Base-by-base conservation (phyloP, 35 echinoderm and acorn worm species). In the Ophiothrix spiculata region DNA sequence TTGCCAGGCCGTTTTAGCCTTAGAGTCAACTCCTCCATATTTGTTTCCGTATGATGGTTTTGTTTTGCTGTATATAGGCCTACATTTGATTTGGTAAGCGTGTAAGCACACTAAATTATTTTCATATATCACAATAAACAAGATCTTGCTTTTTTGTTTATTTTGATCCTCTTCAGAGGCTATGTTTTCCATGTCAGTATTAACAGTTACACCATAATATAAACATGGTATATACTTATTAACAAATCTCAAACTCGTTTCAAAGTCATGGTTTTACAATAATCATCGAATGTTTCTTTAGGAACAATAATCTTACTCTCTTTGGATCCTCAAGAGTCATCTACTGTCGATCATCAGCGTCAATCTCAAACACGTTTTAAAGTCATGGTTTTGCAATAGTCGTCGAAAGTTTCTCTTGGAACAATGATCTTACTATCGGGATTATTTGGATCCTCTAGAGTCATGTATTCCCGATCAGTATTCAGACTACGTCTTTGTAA, bases 401-500 rank as follows among this genome's bases (percentile, higher is more conserved):
- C 60, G 60, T 69, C 60, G 23, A 69, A 69, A 69, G 60, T n/a
- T n/a, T 69, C 60, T 25, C 29, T 69, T 4, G 60, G 60, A 12
- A 69, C 16, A 2, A 69, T 10, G 4, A 69, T 69, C 29, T 69
- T 69, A n/a, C 29, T 69, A 25, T 69, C 60, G 16, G 60, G 60
- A 69, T 69, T 69, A 69, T 69, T n/a, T 69, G 60, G 60, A 69
- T 69, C 60, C 25, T 69, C 60, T 15, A 69, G 60, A 69, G 60
- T 69, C 60, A 69, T 69, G 60, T 69, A 69, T 15, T 15, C 60
- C 29, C 60, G 60, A 4, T 69, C 60, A 28, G 17, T 12, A n/a
- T n/a, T n/a, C 3, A 28, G 17, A 25, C 60, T 69, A 12, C 60
- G 60, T 28, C 60, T 69, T 69, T 69, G 60, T n/a, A 69, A n/a